phyloP scores from a whole-genome alignment of 2,113 vertebrate genomes.

The Myocastor coypus region DNA sequence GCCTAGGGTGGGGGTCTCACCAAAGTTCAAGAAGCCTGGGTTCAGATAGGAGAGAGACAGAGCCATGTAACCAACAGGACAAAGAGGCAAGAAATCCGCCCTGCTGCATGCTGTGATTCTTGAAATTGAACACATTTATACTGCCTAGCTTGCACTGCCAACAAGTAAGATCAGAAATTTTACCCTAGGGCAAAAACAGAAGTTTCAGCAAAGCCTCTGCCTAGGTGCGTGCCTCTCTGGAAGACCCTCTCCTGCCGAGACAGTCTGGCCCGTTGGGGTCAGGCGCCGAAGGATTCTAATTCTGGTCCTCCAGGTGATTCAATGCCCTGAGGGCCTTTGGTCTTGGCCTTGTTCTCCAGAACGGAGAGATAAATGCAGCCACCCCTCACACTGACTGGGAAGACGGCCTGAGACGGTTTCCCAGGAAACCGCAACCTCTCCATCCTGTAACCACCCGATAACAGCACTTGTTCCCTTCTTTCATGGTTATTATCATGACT shows the following conservation, averaged over 20 bases:
- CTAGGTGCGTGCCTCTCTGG: background rate
- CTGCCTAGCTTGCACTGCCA: fast-evolving
- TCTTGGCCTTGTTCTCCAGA: background rate
- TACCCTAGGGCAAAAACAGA: background rate
- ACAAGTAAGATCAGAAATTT: background rate
- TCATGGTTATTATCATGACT: fast-evolving
- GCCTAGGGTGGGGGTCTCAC: background rate
- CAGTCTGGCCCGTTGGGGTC: background rate
- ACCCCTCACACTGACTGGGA: fast-evolving
- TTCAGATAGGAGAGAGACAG: background rate
- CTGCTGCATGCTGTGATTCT: fast-evolving
- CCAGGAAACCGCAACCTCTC: background rate
- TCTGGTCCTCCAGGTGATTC: background rate
- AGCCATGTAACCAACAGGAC: fast-evolving
- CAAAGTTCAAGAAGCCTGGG: background rate
- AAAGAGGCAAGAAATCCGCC: fast-evolving
- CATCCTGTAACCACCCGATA: fast-evolving
- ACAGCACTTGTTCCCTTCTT: fast-evolving
- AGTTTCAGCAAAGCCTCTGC: background rate
- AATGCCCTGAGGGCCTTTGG: fast-evolving
- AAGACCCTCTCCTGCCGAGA: background rate
- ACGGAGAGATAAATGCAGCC: background rate
- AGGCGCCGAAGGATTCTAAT: background rate
- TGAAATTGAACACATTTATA: fast-evolving
- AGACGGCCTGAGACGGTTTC: background rate